Evolutionary conservation across 2,113 vertebrate genomes (phyloP).

Genomic region (Lamprologus ornatipinnis): DNA sequence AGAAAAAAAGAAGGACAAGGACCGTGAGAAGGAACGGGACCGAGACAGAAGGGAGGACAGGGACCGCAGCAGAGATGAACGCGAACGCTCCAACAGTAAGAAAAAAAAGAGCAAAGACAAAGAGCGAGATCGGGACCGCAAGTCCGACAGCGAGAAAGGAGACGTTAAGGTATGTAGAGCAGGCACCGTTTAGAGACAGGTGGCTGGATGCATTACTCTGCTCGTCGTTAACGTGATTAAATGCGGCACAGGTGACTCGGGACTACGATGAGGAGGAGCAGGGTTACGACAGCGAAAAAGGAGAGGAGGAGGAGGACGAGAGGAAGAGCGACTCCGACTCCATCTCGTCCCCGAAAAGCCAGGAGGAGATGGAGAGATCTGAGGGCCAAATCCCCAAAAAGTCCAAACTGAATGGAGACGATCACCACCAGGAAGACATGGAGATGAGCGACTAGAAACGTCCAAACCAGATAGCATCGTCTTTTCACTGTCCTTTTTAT

Average conservation of each 20-base stretch:
- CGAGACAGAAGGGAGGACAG: constrained; percentile 74
- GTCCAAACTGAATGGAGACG: constrained; percentile 90
- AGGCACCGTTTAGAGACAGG: accelerated
- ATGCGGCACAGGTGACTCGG: constrained; percentile 87
- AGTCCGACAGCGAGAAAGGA: constrained; percentile 88
- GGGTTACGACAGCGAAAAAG: constrained; percentile 93
- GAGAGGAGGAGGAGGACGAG: constrained; percentile 82
- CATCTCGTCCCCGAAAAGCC: constrained; percentile 72
- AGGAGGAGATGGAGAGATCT: constrained; percentile 70
- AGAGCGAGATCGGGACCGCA: constrained; percentile 87
- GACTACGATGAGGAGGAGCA: constrained; percentile 98
- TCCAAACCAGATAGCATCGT: constrained; percentile 20
- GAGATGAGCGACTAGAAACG: constrained; percentile 91
- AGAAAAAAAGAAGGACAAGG: constrained; percentile 97
- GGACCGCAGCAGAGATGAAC: constrained; percentile 82
- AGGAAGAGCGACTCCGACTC: constrained; percentile 75
- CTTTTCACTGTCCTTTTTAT: constrained; percentile 69
- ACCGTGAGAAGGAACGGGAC: constrained; percentile 85
- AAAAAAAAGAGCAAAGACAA: constrained; percentile 95
- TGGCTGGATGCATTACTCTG: neutral
- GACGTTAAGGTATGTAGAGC: constrained; percentile 83
- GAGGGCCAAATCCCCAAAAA: constrained; percentile 72
- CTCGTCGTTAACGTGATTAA: neutral
- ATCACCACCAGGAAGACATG: constrained; percentile 97
- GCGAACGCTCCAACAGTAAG: constrained; percentile 87